phyloP scores from a whole-genome alignment of 2,888 invertebrate genomes.

The Pilophorus perplexus region DNA sequence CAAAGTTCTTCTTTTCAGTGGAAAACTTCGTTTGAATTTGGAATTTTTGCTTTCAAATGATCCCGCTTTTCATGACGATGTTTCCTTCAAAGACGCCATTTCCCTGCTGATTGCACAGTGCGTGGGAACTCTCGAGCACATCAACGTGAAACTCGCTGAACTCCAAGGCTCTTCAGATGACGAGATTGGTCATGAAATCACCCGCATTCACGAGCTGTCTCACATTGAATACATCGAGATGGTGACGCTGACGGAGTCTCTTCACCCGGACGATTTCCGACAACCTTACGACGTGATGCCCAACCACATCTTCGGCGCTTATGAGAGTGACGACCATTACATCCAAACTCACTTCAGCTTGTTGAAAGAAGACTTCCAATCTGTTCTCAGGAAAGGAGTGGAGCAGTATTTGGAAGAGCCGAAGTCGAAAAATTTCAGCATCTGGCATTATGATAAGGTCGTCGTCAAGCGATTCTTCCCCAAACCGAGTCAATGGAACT shows the following conservation, averaged over 20 bases:
- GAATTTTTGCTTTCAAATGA: constrained; percentile 10
- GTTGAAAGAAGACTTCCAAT: constrained; percentile 74
- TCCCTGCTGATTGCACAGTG: not conserved
- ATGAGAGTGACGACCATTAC: constrained; percentile 66
- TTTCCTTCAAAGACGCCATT: not conserved
- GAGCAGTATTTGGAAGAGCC: constrained; percentile 38
- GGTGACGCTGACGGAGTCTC: not conserved
- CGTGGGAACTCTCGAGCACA: not conserved
- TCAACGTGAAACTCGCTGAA: not conserved
- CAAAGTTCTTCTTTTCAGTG: constrained; percentile 1
- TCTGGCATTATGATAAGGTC: constrained; percentile 57
- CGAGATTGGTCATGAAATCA: not conserved
- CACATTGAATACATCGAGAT: not conserved
- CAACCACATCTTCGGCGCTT: constrained; percentile 63
- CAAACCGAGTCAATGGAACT: not conserved
- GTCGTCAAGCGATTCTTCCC: constrained; percentile 44
- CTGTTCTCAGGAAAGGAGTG: constrained; percentile 66
- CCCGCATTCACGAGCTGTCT: not conserved
- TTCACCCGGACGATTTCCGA: constrained; percentile 5
- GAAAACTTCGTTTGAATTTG: not conserved
- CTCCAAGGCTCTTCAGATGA: not conserved
- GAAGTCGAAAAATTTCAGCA: constrained; percentile 53
- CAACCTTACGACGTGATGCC: constrained; percentile 3
- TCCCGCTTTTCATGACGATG: not conserved
- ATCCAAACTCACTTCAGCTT: constrained; percentile 76